phyloP scores from a whole-genome alignment of 2,797 vertebrate species.

The Coccyzus lansbergi region DNA sequence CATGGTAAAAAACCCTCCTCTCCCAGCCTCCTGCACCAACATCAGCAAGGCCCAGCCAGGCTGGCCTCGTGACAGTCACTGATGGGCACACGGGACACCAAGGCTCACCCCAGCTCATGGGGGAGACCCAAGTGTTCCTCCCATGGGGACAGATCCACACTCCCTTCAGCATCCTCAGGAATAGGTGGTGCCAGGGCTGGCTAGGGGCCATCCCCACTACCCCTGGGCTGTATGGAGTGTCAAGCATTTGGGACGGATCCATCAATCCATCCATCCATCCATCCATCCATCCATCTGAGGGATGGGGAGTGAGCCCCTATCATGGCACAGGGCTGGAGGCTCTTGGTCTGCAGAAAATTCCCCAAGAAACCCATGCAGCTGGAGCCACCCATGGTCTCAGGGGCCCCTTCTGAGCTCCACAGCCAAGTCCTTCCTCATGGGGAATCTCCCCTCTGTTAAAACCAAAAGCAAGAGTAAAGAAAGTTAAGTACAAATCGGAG shows the following conservation, averaged over 20 bases:
- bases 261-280: not conserved
- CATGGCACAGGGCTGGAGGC: accelerated
- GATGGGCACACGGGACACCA: accelerated
- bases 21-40: not conserved
- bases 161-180: not conserved
- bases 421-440: not conserved
- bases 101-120: accelerated
- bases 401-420: not conserved
- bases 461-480: slow-evolving; percentile 31
- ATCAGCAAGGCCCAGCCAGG: not conserved
- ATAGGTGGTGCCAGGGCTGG: not conserved
- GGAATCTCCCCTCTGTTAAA: not conserved
- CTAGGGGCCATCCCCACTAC: no score
- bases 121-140: not conserved
- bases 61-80: accelerated
- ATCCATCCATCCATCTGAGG: not conserved
- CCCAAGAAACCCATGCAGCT: not conserved
- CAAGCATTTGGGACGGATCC: not conserved
- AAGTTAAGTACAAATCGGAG: slow-evolving; percentile 62
- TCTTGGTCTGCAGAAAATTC: not conserved
- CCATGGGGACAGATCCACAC: not conserved
- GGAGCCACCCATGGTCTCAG: not conserved
- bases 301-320: accelerated
- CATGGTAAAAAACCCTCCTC: slow-evolving; percentile 11
- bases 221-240: not conserved